Conservation (phyloP, 1,140 invertebrate genomes). For the Melanaphis sacchari region DNA sequence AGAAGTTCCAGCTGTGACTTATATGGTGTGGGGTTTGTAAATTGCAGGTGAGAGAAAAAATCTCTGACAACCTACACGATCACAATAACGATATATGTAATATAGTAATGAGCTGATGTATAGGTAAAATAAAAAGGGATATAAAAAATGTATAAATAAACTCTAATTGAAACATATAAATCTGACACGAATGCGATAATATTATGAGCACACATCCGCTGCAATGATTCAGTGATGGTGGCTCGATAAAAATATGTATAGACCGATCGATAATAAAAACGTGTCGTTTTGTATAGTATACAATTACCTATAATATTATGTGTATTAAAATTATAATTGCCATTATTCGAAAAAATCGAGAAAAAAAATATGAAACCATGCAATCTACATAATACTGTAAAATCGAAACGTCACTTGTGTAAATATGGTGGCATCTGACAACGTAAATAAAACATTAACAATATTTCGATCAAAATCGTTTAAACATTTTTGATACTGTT, state of each 20-base stretch:
- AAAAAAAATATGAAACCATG: background rate
- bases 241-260: background rate
- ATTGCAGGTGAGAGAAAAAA: background rate
- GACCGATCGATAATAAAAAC: background rate
- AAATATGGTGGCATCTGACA: background rate
- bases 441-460: background rate
- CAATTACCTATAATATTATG: no score
- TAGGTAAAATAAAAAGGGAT: background rate
- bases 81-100: constrained; percentile 4
- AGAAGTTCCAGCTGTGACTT: background rate
- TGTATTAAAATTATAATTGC: background rate
- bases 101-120: background rate
- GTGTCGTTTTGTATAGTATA: background rate
- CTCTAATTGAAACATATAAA: background rate
- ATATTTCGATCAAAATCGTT: background rate
- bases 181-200: background rate
- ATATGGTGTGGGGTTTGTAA: background rate
- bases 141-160: constrained; percentile 8
- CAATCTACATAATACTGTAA: background rate
- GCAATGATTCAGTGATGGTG: background rate
- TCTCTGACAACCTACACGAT: background rate
- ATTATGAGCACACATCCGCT: background rate
- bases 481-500: background rate
- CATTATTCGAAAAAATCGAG: background rate
- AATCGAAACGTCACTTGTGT: background rate